phyloP scores from a whole-genome alignment of 2,888 invertebrate genomes.

The Acleris cristana region DNA sequence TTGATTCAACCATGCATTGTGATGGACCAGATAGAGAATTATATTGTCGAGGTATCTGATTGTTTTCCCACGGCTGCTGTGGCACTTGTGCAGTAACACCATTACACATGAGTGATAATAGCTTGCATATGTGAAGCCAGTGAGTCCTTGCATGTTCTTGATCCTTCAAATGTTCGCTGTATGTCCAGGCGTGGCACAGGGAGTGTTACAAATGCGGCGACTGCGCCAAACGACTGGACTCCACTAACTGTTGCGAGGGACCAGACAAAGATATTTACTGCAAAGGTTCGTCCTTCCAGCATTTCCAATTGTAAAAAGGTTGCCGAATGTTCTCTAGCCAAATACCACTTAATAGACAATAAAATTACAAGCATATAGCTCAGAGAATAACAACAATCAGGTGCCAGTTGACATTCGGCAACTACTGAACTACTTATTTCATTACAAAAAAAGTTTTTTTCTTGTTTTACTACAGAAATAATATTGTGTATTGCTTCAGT shows the following conservation, averaged over 20 bases:
- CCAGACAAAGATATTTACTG: conserved; percentile 98
- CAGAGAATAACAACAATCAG: background rate
- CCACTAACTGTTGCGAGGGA: conserved; percentile 95
- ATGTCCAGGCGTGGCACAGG: conserved; percentile 93
- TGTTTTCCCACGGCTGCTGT: conserved; percentile 45
- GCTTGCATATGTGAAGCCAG: conserved; percentile 59
- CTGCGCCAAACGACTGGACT: conserved; percentile 94
- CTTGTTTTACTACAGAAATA: conserved; percentile 1
- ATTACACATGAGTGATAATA: conserved; percentile 68
- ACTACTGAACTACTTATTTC: conserved; percentile 3
- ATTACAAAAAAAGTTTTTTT: conserved; percentile 7
- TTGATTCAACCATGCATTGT: conserved; percentile 95
- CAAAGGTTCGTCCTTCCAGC: conserved; percentile 88
- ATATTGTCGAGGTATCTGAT: conserved; percentile 93
- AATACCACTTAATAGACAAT: too few relatives aligned
- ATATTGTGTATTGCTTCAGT: conserved; percentile 15
- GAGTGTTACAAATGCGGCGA: conserved; percentile 97
- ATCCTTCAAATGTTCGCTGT: conserved; percentile 66
- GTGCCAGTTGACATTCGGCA: conserved; percentile 15
- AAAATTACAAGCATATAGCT: too few relatives aligned
- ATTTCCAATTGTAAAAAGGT: conserved; percentile 29
- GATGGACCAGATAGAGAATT: conserved; percentile 96
- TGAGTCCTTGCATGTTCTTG: conserved; percentile 64
- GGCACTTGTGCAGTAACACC: conserved; percentile 63
- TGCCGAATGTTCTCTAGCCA: background rate